Base-by-base conservation (phyloP, 2,113 vertebrate species). In the Diglossa brunneiventris region DNA sequence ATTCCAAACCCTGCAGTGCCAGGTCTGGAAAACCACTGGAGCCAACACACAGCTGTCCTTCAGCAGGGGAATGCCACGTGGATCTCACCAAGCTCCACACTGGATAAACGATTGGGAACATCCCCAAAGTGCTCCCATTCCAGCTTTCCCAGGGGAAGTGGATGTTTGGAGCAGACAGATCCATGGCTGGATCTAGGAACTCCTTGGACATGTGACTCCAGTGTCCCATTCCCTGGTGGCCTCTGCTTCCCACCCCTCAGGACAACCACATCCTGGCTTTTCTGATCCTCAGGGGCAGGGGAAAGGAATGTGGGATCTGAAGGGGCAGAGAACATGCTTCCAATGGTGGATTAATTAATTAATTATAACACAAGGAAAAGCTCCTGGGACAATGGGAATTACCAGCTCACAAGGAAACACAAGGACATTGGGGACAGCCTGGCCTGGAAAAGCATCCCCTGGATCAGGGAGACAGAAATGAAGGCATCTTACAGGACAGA, bases 21-120 rank as follows among this genome's bases (percentile, higher is more conserved):
- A 42, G 11, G 41, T 42, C 5, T 42, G 68, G 35, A 19, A 61
- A 46, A 56, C 7, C 7, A 11, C 6, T 1, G 17, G 69, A 80
- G 73, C 13, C 19, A 47, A 10, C 8, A 9, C 0, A 1, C 1
- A 2, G 28, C 52, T 80, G 88, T 27, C 31, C 41, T 21, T 35
- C 0, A 1, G 22, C 41, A 28, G 0, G 8, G 77, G 53, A 89
- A 75, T 26, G 30, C 4, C 69, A 61, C 3, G 0, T 2, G 53
- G 53, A 35, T 53, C 28, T 24, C 61, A 16, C 13, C 15, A 2
- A 28, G 37, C 23, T 20, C 67, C 35, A 21, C 1, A 0, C 1
- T 0, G 1, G 27, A n/a, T 2, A 9, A 59, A 49, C 0, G 17
- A 13, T 0, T 15, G 6, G 66, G 27, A 58, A 6, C 2, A 1